Evolutionary conservation across 2,888 invertebrate species (phyloP), one percentile per base, ranked within the genome.

Genomic region (Boloria selene): DNA sequence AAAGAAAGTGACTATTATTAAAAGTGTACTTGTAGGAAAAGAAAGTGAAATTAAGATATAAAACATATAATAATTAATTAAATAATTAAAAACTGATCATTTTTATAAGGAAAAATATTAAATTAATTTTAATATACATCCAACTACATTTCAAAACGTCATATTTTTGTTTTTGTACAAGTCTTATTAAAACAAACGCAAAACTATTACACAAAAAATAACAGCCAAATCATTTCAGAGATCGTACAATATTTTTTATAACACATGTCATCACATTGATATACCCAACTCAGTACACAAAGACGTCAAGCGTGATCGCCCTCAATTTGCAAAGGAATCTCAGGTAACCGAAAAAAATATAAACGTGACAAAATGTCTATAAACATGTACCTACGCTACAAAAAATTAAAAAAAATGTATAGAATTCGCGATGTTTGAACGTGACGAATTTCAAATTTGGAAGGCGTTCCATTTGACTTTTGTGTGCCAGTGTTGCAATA

Each of bases 361-460:
- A 84, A 83, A 91, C 91, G 91, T 92, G 91, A 92, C 90, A 90
- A 89, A 91, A 91, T 90, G 90, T 87, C 87, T 82, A 89, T 88
- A 91, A 91, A 91, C 91, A 92, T 85, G 87, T 92, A 90, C 90
- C 91, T 90, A 85, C 80, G 77, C 70, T 75, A 79, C 82, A 78
- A 75, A 68, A 73, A 59, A 75, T 76, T 75, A 80, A 80, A 75
- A 79, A 86, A 83, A 81, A 77, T 78, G 62, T 69, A 79, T 79
- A 78, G 83, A 83, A 81, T 81, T 73, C 77, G 79, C 83, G 83
- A 79, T 76, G 75, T 52, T 67, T 60, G 64, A 47, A 64, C 68
- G 85, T 84, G 80, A 84, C 89, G 86, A 86, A 89, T 83, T 81
- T 83, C 76, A 77, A 85, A 84, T 82, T 85, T 85, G 70, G 87